These are phyloP conservation scores for Agonopterix alstromeriana DNA, from an alignment of 2,888 invertebrate species.

Conservation along the genomic window DNA sequence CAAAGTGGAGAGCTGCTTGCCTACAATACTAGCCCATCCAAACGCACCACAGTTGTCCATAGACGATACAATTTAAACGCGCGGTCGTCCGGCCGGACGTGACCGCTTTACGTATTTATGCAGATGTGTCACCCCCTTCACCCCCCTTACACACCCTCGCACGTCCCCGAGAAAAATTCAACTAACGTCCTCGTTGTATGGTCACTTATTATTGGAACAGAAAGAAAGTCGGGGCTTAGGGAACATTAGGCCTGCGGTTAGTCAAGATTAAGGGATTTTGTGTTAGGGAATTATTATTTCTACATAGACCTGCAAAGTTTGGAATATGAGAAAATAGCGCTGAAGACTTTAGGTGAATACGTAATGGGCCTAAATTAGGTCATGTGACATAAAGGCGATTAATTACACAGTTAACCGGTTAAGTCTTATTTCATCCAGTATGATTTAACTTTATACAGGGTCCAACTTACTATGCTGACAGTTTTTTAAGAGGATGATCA, in stretches of 20 bases:
- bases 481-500: too few relatives aligned
- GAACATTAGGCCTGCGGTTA: not conserved
- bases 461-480: too few relatives aligned
- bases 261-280: constrained; percentile 1
- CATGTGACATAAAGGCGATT: too few relatives aligned
- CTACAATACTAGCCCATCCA: constrained; percentile 12
- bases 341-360: too few relatives aligned
- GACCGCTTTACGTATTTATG: constrained; percentile 70
- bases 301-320: not conserved
- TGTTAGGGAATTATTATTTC: not conserved
- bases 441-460: too few relatives aligned
- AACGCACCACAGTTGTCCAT: constrained; percentile 27
- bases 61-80: constrained; percentile 54
- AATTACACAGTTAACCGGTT: too few relatives aligned
- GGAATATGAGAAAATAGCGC: too few relatives aligned
- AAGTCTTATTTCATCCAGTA: too few relatives aligned
- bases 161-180: constrained; percentile 47
- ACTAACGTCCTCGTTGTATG: constrained; percentile 34
- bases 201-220: constrained; percentile 44
- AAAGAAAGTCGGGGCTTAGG: constrained; percentile 21
- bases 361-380: too few relatives aligned
- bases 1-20: too few relatives aligned
- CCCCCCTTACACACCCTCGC: constrained; percentile 16
- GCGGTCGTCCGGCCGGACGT: constrained; percentile 49
- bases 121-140: constrained; percentile 42